Evolutionary conservation across 2,797 vertebrate genomes (phyloP).

Genomic region (Cossypha niveicapilla): DNA sequence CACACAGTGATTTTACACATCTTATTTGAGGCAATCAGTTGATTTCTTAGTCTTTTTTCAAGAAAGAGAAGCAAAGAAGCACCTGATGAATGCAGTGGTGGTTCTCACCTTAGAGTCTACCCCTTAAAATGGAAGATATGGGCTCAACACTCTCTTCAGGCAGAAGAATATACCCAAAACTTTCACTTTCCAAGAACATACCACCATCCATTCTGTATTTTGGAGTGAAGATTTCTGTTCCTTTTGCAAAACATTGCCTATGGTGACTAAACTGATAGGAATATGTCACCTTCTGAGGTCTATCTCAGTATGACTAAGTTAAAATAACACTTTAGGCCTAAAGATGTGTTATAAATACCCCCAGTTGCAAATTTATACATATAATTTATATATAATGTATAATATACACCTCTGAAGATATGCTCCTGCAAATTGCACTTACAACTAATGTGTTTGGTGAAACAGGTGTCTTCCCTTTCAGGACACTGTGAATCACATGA

Average conservation of each 20-base stretch:
- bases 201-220: neutral
- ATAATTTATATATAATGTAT: neutral
- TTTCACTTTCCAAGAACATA: neutral
- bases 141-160: neutral
- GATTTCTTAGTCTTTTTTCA: neutral
- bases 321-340: neutral
- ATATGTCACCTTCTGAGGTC: neutral
- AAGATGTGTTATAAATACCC: neutral
- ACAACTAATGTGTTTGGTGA: neutral
- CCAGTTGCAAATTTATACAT: neutral
- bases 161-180: neutral
- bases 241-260: neutral
- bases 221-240: neutral
- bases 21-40: neutral
- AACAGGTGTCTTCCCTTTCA: neutral
- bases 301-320: neutral
- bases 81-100: neutral
- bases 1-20: neutral
- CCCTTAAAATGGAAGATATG: neutral
- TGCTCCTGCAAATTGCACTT: neutral
- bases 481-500: neutral
- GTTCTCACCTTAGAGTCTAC: neutral
- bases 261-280: neutral
- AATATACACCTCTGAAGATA: neutral
- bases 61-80: neutral